phyloP scores from a whole-genome alignment of 2,888 invertebrate species.

The Periphyllus acericola region DNA sequence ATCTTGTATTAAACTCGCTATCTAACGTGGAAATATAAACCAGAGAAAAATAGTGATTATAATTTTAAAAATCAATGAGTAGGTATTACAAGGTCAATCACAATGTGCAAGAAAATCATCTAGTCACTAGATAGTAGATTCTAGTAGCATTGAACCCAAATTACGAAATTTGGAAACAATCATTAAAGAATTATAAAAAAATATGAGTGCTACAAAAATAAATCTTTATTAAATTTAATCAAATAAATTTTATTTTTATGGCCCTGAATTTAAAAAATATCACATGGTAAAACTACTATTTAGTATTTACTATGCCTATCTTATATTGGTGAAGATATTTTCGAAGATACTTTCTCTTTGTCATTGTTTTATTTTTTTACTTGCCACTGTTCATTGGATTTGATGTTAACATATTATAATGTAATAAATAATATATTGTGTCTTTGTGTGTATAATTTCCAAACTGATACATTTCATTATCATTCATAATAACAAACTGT shows the following conservation, averaged over 20 bases:
- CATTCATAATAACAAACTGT: not conserved
- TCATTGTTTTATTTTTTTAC: constrained; percentile 6
- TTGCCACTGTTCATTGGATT: not conserved
- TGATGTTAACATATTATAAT: not conserved
- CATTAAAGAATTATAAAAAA: not conserved
- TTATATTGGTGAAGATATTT: not conserved
- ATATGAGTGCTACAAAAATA: not conserved
- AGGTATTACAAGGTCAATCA: constrained; percentile 19
- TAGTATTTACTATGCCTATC: not conserved
- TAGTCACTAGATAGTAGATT: no score
- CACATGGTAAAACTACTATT: constrained; percentile 9
- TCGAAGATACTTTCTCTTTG: constrained; percentile 13
- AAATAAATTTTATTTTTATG: not conserved
- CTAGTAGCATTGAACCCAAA: constrained; percentile 14
- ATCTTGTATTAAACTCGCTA: not conserved
- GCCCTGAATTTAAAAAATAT: constrained; percentile 10
- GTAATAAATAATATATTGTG: not conserved
- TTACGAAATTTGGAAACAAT: constrained; percentile 33
- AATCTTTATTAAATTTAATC: constrained; percentile 2
- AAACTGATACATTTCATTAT: not conserved
- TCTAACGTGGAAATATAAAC: not conserved
- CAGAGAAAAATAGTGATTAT: not conserved
- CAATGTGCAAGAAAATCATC: not conserved
- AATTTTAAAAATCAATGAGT: constrained; percentile 8
- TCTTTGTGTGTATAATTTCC: not conserved